These are phyloP conservation scores for Tinea pellionella DNA, from an alignment of 2,888 invertebrate species.

Conservation along the genomic window DNA sequence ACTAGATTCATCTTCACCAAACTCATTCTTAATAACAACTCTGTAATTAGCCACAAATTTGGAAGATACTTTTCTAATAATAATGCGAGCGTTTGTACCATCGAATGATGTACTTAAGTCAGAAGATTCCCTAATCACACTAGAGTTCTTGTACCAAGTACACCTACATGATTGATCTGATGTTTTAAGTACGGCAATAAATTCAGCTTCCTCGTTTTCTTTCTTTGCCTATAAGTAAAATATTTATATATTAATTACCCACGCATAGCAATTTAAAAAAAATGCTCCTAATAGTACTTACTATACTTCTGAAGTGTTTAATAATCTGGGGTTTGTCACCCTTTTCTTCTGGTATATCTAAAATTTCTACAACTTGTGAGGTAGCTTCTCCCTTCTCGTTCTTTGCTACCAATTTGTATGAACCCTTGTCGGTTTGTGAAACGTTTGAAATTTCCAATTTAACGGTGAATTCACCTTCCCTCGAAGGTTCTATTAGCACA, in stretches of 20 bases:
- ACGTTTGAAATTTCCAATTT: slow-evolving; percentile 91
- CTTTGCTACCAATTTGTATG: slow-evolving; percentile 90
- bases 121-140: slow-evolving; percentile 80
- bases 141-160: slow-evolving; percentile 87
- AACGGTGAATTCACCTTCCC: slow-evolving; percentile 89
- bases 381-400: slow-evolving; percentile 94
- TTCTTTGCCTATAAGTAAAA: slow-evolving; percentile 39
- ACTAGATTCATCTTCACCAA: slow-evolving; percentile 88
- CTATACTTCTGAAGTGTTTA: slow-evolving; percentile 80
- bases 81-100: slow-evolving; percentile 82
- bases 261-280: not conserved
- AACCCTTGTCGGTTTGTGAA: slow-evolving; percentile 83
- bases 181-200: slow-evolving; percentile 78
- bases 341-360: slow-evolving; percentile 83
- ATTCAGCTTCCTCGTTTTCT: slow-evolving; percentile 79
- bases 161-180: slow-evolving; percentile 84
- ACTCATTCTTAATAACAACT: slow-evolving; percentile 89
- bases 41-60: slow-evolving; percentile 86
- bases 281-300: slow-evolving; percentile 45
- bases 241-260: not conserved
- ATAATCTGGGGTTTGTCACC: slow-evolving; percentile 84
- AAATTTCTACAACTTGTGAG: slow-evolving; percentile 88
- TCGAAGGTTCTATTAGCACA: slow-evolving; percentile 81
- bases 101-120: slow-evolving; percentile 86
- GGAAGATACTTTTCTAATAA: slow-evolving; percentile 80